Evolutionary conservation across 1,140 invertebrate genomes (phyloP).

Genomic region (Tribolium madens): DNA sequence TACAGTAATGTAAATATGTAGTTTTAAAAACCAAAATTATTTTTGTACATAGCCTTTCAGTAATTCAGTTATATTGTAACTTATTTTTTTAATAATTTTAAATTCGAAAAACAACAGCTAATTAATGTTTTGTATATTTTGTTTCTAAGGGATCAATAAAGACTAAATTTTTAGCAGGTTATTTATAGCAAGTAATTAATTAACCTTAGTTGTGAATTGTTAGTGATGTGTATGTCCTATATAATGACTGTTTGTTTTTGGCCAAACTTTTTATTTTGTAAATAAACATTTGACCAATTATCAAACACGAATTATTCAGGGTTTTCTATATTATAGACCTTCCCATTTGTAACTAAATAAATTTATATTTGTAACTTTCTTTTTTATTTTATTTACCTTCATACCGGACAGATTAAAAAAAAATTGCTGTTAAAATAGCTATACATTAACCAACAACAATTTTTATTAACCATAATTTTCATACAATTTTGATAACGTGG

Average conservation of each 20-base stretch:
- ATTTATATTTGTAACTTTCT: constrained; percentile 64
- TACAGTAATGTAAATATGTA: constrained; percentile 23
- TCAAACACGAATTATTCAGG: constrained; percentile 57
- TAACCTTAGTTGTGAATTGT: constrained; percentile 60
- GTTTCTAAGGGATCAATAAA: constrained; percentile 30
- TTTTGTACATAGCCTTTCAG: neutral
- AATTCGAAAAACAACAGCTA: constrained; percentile 12
- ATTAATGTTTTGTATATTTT: constrained; percentile 7
- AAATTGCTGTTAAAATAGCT: neutral
- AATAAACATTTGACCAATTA: constrained; percentile 49
- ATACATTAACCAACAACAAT: too few relatives aligned
- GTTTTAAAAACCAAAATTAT: neutral
- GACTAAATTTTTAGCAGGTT: constrained; percentile 58
- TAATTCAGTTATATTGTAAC: neutral
- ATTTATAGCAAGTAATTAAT: constrained; percentile 58
- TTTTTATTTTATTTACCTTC: constrained; percentile 35
- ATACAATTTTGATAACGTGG: too few relatives aligned
- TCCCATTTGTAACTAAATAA: constrained; percentile 65
- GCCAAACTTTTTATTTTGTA: constrained; percentile 48
- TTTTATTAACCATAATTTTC: too few relatives aligned
- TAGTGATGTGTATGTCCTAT: constrained; percentile 55
- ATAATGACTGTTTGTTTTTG: constrained; percentile 59
- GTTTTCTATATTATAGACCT: constrained; percentile 63
- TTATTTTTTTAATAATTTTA: constrained; percentile 16
- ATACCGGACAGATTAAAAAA: neutral